Conservation (phyloP, 2,113 vertebrate genomes). For the Microtus ochrogaster region DNA sequence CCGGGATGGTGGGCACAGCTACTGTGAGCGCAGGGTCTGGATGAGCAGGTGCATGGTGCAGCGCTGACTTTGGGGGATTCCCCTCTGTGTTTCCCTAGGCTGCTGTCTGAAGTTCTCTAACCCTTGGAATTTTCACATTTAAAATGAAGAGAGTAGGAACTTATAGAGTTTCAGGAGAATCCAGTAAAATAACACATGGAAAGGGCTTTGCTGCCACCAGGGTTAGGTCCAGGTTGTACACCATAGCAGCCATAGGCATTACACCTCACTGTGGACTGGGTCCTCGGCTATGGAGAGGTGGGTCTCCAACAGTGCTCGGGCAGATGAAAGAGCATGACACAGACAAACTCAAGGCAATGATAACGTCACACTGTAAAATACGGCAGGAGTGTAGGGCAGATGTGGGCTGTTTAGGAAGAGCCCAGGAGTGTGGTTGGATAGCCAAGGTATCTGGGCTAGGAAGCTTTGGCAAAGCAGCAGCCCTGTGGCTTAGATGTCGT, state of each 20-base stretch:
- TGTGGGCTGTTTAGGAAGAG: not conserved
- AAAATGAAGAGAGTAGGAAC: not conserved
- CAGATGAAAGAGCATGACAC: not conserved
- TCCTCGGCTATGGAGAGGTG: not conserved
- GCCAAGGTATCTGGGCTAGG: too few relatives aligned
- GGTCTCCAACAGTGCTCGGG: not conserved
- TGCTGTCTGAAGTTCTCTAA: not conserved
- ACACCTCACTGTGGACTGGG: accelerated
- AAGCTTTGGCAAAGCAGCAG: not conserved
- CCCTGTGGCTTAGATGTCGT: not conserved
- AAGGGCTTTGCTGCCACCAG: not conserved
- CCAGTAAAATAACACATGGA: not conserved
- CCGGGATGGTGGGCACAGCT: not conserved
- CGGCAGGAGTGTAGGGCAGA: not conserved
- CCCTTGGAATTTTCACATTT: not conserved
- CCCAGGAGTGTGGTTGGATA: too few relatives aligned
- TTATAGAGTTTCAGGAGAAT: not conserved
- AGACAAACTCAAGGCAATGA: too few relatives aligned
- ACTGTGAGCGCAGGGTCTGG: not conserved
- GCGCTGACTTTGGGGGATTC: too few relatives aligned
- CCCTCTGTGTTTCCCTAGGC: not conserved
- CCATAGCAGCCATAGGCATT: accelerated
- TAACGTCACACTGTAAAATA: not conserved
- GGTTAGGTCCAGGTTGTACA: accelerated
- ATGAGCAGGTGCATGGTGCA: not conserved